A percentile compares a stretch with the other conserved stretches of the same genome.
Conservation (phyloP, 2,797 vertebrate genomes). For the Galaxias olidus region DNA sequence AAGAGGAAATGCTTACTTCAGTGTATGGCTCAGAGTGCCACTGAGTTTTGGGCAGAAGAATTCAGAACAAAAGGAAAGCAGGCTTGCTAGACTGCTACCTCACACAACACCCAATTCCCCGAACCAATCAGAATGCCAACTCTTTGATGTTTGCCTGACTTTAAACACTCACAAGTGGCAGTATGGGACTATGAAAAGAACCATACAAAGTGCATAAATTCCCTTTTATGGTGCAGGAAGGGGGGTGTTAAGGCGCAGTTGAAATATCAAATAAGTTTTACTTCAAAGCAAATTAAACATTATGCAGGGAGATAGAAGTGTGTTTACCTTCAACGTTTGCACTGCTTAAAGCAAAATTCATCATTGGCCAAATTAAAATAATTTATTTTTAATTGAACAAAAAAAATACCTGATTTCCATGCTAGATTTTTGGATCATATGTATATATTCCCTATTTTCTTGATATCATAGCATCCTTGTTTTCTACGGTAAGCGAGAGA, state of each 20-base stretch:
- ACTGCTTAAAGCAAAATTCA: not conserved
- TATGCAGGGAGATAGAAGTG: not conserved
- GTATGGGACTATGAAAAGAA: conserved; percentile 9
- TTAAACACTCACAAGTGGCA: conserved; percentile 14
- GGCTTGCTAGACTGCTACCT: not conserved
- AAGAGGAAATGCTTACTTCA: too few species aligned
- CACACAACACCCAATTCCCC: not conserved
- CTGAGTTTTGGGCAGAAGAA: too few species aligned
- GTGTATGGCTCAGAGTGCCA: too few species aligned
- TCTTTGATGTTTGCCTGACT: conserved; percentile 30
- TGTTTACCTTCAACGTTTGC: conserved; percentile 26
- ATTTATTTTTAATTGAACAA: not conserved
- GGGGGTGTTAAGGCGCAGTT: not conserved
- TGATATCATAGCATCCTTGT: too few species aligned
- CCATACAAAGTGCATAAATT: conserved; percentile 21
- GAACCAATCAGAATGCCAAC: not conserved
- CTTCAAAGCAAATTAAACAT: conserved; percentile 33
- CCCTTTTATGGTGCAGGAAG: conserved; percentile 5
- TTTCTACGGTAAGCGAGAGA: too few species aligned
- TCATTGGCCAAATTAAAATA: not conserved
- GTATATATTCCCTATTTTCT: too few species aligned
- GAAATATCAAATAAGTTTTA: conserved; percentile 23
- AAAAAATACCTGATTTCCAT: too few species aligned
- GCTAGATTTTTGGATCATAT: too few species aligned
- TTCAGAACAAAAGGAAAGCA: too few species aligned